Evolutionary conservation across 2,113 vertebrate species (phyloP).

Genomic region (Onychostoma macrolepis): DNA sequence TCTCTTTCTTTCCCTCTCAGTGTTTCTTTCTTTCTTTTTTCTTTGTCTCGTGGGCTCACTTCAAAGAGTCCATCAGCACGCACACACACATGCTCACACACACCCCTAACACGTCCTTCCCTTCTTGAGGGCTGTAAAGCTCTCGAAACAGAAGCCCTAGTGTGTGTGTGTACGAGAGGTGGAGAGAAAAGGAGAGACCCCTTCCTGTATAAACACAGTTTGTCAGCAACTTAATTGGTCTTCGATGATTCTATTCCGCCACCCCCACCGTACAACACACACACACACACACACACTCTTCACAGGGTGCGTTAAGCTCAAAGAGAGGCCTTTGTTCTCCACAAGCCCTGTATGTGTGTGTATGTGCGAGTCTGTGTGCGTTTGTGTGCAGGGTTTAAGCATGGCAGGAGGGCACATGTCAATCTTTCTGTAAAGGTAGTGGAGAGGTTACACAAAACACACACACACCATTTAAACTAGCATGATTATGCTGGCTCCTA

Average conservation of each 20-base stretch:
- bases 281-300: slow-evolving; percentile 31
- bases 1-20: slow-evolving; percentile 23
- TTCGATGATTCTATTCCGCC: slow-evolving; percentile 40
- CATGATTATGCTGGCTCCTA: neutral
- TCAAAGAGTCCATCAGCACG: slow-evolving; percentile 44
- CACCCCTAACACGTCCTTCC: slow-evolving; percentile 61
- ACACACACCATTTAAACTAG: neutral
- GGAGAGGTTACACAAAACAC: neutral
- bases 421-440: slow-evolving; percentile 9
- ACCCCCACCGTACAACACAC: slow-evolving; percentile 18
- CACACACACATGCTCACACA: slow-evolving; percentile 28
- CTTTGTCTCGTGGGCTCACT: slow-evolving; percentile 41
- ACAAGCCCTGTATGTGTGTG: slow-evolving; percentile 14
- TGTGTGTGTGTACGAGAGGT: slow-evolving; percentile 34
- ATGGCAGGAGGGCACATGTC: slow-evolving; percentile 34
- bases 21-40: slow-evolving; percentile 19
- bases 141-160: slow-evolving; percentile 46
- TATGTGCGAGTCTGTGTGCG: slow-evolving; percentile 23
- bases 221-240: slow-evolving; percentile 57
- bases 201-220: slow-evolving; percentile 56
- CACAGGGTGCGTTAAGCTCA: slow-evolving; percentile 45
- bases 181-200: slow-evolving; percentile 43
- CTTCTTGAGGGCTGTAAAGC: slow-evolving; percentile 62
- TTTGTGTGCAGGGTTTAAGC: slow-evolving; percentile 31
- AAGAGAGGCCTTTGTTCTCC: slow-evolving; percentile 53